Evolutionary conservation across 2,888 invertebrate species (phyloP).

Genomic region (Lamproptera curius): DNA sequence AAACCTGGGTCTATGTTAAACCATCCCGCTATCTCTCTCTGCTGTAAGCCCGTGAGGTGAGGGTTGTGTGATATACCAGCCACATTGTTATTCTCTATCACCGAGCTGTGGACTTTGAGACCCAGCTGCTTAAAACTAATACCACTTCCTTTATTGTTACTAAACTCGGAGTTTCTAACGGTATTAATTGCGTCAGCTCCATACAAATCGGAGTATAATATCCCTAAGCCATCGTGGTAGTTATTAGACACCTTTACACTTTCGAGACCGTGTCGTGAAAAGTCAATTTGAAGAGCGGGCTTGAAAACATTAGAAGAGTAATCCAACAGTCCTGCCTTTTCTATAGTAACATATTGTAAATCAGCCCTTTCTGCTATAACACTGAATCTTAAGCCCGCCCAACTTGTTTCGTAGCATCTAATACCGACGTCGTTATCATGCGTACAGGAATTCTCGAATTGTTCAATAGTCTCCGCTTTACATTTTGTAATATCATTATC

Average conservation of each 20-base stretch:
- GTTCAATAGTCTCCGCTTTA: slow-evolving; percentile 84
- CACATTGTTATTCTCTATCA: slow-evolving; percentile 88
- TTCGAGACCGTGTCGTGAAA: slow-evolving; percentile 89
- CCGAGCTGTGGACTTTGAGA: slow-evolving; percentile 85
- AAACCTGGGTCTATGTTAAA: slow-evolving; percentile 84
- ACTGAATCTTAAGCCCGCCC: slow-evolving; percentile 96
- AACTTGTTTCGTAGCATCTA: slow-evolving; percentile 92
- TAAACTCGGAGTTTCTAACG: slow-evolving; percentile 90
- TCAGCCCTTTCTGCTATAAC: slow-evolving; percentile 92
- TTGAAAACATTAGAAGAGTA: slow-evolving; percentile 92
- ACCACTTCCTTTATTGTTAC: slow-evolving; percentile 91
- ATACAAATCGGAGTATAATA: slow-evolving; percentile 96
- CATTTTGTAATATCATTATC: slow-evolving; percentile 95
- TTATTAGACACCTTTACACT: slow-evolving; percentile 90
- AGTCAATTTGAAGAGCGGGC: slow-evolving; percentile 93
- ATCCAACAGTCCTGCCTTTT: slow-evolving; percentile 95
- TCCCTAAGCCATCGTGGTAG: slow-evolving; percentile 94
- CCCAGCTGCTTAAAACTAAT: slow-evolving; percentile 94
- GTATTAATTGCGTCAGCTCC: slow-evolving; percentile 89
- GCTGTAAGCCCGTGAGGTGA: slow-evolving; percentile 88
- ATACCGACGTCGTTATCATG: slow-evolving; percentile 94
- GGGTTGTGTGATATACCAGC: slow-evolving; percentile 97
- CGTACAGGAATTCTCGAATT: slow-evolving; percentile 93
- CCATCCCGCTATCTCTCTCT: slow-evolving; percentile 96
- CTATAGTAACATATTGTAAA: slow-evolving; percentile 91